phyloP scores from a whole-genome alignment of 1,140 invertebrate genomes.

The Pseudoatta argentina region DNA sequence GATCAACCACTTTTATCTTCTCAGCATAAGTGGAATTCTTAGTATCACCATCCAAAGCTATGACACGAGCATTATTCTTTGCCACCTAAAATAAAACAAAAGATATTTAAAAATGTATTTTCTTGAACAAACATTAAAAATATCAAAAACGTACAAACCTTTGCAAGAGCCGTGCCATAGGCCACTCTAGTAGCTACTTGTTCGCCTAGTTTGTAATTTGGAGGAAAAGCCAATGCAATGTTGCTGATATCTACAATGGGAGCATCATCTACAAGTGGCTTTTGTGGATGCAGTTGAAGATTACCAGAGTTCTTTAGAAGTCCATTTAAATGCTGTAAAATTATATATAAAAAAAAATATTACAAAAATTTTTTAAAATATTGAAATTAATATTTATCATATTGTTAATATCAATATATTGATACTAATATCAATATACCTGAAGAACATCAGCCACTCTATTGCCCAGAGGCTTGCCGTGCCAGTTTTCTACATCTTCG shows the following conservation, averaged over 20 bases:
- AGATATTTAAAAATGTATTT: background rate
- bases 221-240: conserved; percentile 93
- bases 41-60: conserved; percentile 98
- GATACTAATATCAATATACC: conserved; percentile 80
- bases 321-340: conserved; percentile 88
- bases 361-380: conserved; percentile 26
- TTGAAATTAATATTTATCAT: conserved; percentile 13
- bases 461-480: conserved; percentile 97
- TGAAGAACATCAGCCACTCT: conserved; percentile 92
- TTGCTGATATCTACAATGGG: conserved; percentile 91
- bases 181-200: conserved; percentile 96
- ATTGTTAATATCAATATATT: conserved; percentile 15
- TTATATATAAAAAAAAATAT: conserved; percentile 41
- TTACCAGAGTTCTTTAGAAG: conserved; percentile 89
- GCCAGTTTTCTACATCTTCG: conserved; percentile 98
- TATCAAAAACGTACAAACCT: conserved; percentile 82
- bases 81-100: conserved; percentile 87
- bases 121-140: background rate
- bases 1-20: conserved; percentile 93
- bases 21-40: conserved; percentile 99
- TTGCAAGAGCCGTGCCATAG: conserved; percentile 97
- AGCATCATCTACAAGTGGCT: conserved; percentile 90
- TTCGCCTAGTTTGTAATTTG: conserved; percentile 93
- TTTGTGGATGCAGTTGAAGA: conserved; percentile 88
- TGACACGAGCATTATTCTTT: conserved; percentile 93